Percentiles rank a stretch among this genome's conserved stretches.
These are phyloP conservation scores for Drosophila azteca DNA, from an alignment of 1,140 invertebrate species.

Conservation along the genomic window DNA sequence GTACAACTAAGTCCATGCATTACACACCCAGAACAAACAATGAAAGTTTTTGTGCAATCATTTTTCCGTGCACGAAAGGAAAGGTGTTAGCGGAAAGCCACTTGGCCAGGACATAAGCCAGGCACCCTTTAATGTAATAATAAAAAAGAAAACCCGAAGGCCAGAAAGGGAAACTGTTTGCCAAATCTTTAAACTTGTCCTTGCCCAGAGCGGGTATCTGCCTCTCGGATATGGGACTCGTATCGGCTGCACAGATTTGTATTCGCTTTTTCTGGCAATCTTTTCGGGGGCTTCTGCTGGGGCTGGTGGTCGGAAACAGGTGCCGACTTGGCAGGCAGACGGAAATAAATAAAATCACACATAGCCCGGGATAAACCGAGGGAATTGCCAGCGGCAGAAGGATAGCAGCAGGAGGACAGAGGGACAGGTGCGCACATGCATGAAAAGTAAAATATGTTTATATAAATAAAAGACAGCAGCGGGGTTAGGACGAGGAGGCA, in stretches of 20 bases:
- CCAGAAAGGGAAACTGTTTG: slow-evolving; percentile 22
- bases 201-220: slow-evolving; percentile 11
- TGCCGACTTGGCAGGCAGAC: slow-evolving; percentile 62
- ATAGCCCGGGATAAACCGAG: slow-evolving; percentile 16
- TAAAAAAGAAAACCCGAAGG: slow-evolving; percentile 42
- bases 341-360: slow-evolving; percentile 65
- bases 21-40: slow-evolving; percentile 37
- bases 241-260: slow-evolving; percentile 69
- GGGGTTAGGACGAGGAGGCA: neutral
- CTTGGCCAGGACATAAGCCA: slow-evolving; percentile 9
- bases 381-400: neutral
- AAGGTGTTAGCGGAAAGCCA: slow-evolving; percentile 39
- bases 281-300: slow-evolving; percentile 39
- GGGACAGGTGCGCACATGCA: slow-evolving; percentile 62
- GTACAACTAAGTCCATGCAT: slow-evolving; percentile 25
- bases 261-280: slow-evolving; percentile 64
- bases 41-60: slow-evolving; percentile 65
- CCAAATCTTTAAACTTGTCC: slow-evolving; percentile 70
- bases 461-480: slow-evolving; percentile 69
- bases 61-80: slow-evolving; percentile 44
- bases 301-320: slow-evolving; percentile 34
- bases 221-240: slow-evolving; percentile 6
- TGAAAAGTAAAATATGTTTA: slow-evolving; percentile 81
- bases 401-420: neutral
- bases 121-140: slow-evolving; percentile 74